phyloP scores from a whole-genome alignment of 1,140 invertebrate species.

The Caligus rogercresseyi region DNA sequence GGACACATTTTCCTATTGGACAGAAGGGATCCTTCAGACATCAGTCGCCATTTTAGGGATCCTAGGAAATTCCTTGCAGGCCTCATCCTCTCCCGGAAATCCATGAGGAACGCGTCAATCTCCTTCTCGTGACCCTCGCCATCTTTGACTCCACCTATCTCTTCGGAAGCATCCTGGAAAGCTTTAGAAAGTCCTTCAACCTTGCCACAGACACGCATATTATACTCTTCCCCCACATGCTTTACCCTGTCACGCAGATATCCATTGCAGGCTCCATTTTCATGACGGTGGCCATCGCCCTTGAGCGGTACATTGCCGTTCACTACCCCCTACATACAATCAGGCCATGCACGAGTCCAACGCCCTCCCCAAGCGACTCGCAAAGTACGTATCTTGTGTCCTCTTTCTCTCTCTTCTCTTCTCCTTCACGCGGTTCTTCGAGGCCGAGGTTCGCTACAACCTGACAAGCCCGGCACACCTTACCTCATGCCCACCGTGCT shows the following conservation, averaged over 20 bases:
- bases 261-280: constrained; percentile 15
- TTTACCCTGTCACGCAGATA: constrained; percentile 15
- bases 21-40: background rate
- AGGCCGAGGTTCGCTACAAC: background rate
- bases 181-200: constrained; percentile 4
- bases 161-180: constrained; percentile 9
- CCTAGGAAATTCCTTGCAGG: background rate
- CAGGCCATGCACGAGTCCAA: constrained; percentile 10
- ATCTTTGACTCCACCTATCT: constrained; percentile 11
- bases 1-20: constrained; percentile 10
- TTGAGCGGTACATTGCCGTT: constrained; percentile 17
- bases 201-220: constrained; percentile 1
- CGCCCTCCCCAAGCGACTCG: background rate
- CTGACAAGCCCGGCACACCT: background rate
- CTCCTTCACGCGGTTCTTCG: constrained; percentile 5
- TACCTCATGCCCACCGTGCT: background rate
- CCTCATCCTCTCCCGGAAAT: background rate
- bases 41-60: background rate
- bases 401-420: background rate
- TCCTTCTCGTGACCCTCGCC: constrained; percentile 10
- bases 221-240: constrained; percentile 7
- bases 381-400: background rate
- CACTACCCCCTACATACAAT: constrained; percentile 13
- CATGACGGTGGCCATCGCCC: constrained; percentile 17
- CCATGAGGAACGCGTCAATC: constrained; percentile 11